These are phyloP conservation scores for Urophycis tenuis DNA, from an alignment of 2,797 vertebrate genomes.

Conservation along the genomic window DNA sequence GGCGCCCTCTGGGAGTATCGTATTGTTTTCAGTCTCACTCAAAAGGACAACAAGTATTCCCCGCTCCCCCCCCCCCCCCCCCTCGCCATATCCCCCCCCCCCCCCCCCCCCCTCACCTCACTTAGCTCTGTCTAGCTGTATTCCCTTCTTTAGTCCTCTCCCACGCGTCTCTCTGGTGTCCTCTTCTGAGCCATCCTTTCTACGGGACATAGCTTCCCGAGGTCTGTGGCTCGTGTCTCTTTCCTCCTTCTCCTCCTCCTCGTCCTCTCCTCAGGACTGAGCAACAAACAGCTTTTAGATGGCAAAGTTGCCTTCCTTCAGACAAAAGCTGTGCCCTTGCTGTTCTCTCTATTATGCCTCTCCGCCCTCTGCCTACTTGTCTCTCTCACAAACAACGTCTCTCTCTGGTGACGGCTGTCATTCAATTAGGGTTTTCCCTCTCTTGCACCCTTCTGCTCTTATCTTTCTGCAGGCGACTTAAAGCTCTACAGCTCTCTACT, in stretches of 20 bases:
- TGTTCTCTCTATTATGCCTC: background rate
- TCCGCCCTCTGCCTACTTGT: background rate
- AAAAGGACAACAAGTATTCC: conserved; percentile 42
- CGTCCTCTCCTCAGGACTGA: background rate
- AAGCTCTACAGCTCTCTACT: background rate
- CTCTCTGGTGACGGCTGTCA: background rate
- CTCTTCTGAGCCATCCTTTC: background rate
- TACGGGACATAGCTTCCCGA: too few species aligned
- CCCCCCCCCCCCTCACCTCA: too few species aligned
- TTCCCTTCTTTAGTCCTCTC: background rate
- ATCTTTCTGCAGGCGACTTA: too few species aligned
- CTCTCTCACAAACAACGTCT: background rate
- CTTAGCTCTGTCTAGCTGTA: conserved; percentile 4
- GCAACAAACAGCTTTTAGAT: background rate
- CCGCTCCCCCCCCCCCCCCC: background rate
- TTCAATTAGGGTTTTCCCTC: background rate
- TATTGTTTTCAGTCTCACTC: conserved; percentile 48
- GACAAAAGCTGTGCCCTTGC: background rate
- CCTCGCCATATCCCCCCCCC: background rate
- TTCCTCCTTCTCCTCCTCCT: background rate
- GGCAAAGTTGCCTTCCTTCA: background rate
- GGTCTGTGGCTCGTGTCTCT: background rate
- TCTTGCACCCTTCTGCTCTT: background rate
- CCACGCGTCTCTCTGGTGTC: background rate
- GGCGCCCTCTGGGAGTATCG: conserved; percentile 32